These are phyloP conservation scores for Nansenia antarctica DNA, from an alignment of 2,113 vertebrate species.

Conservation along the genomic window DNA sequence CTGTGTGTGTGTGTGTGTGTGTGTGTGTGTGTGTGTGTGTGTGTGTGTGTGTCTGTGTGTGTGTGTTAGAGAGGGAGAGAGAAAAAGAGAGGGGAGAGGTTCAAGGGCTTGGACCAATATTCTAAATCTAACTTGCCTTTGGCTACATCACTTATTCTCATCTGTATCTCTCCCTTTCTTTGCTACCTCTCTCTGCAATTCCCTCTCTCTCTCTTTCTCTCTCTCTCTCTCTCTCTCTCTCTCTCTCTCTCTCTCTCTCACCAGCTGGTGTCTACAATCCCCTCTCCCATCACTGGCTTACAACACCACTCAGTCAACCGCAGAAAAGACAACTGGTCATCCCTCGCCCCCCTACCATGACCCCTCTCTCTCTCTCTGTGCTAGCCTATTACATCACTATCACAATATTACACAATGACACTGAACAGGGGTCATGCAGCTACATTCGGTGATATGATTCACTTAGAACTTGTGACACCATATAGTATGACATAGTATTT, in stretches of 20 bases:
- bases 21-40: background rate
- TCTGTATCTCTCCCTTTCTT: background rate
- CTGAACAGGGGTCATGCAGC: constrained; percentile 47
- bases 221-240: background rate
- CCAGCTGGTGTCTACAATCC: background rate
- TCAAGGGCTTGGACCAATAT: background rate
- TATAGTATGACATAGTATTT: background rate
- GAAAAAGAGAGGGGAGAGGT: background rate
- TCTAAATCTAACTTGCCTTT: background rate
- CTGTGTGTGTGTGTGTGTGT: background rate
- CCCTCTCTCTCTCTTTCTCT: background rate
- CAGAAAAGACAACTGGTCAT: constrained; percentile 52
- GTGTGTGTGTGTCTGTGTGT: background rate
- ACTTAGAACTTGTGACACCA: background rate
- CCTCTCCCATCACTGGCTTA: constrained; percentile 23
- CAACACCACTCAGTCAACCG: constrained; percentile 44
- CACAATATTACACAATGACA: background rate
- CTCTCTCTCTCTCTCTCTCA: background rate
- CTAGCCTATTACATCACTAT: background rate
- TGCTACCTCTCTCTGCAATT: background rate
- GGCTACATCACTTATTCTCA: background rate
- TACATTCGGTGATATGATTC: constrained; percentile 9
- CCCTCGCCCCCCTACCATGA: background rate
- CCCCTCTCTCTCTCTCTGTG: constrained; percentile 3
- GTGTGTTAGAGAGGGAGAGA: background rate